Evolutionary conservation across 2,888 invertebrate species (phyloP), one percentile per base, ranked within the genome.

Genomic region (Prenolepis imparis): DNA sequence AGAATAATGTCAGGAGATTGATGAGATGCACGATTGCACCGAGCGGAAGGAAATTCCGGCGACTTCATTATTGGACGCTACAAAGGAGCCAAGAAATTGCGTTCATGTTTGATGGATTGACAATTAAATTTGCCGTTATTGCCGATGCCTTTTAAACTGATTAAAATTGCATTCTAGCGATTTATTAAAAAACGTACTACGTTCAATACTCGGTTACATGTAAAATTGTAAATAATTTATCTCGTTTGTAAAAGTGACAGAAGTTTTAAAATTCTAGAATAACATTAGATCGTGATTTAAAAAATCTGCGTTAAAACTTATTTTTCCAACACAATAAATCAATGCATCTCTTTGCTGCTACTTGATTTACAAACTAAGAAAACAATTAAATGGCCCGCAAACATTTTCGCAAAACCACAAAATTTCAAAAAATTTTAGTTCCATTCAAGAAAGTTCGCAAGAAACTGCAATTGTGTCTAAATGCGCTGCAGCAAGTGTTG

Each of bases 21-120:
- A 87, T 85, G 75, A 63, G 57, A 48, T 67, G 64, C 74, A 72
- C 63, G 57, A 82, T 85, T 84, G 70, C 55, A 82, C 52, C 57
- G 28, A 86, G 67, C 52, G 61, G 24, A 61, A 64, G 55, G 28
- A 36, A 80, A 86, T 68, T 74, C 64, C 12, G 3, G 15, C 39
- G 78, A 61, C 78, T 80, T 80, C 44, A 72, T 82, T 66, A 82
- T 82, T 41, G 80, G 64, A 12, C 28, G 82, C 21, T 18, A 63
- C 52, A 82, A 82, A 82, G 32, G 44, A 64, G 36, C 44, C 72
- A 63, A 68, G 83, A 48, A 74, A 83, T 70, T 83, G 68, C 52
- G 63, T 63, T 83, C 24, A 63, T 48, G 48, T 63, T 66, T 84
- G 75, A 81, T 81, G 41, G 81, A 64, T 74, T 63, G 67, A 82